Evolutionary conservation across 2,113 vertebrate species (phyloP).

Genomic region (Chionodraco myersi): DNA sequence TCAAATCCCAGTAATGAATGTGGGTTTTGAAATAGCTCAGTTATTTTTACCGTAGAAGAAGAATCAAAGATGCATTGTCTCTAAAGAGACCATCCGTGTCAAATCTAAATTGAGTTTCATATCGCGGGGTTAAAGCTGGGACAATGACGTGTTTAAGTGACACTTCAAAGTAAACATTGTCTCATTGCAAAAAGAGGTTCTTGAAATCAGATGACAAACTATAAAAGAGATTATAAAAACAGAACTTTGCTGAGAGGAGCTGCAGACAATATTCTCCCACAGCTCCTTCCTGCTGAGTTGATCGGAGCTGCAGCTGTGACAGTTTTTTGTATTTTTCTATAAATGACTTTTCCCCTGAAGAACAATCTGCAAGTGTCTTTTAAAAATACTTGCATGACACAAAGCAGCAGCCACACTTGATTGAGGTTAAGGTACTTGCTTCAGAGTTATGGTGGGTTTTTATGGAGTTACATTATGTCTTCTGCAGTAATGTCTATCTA

Average conservation of each 20-base stretch:
- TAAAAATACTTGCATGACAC: constrained; percentile 1
- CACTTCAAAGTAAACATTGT: neutral
- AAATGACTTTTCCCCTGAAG: constrained; percentile 37
- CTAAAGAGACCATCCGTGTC: neutral
- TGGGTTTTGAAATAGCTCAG: neutral
- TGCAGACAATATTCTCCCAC: constrained; percentile 6
- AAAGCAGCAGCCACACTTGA: constrained; percentile 11
- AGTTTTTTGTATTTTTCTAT: constrained; percentile 50
- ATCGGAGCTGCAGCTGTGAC: constrained; percentile 17
- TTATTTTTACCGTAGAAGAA: neutral
- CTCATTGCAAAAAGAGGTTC: neutral
- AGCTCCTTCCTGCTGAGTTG: constrained; percentile 18
- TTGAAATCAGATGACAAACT: constrained; percentile 18
- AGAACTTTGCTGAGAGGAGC: neutral
- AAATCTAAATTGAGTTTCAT: neutral
- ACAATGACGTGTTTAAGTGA: neutral
- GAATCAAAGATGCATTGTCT: neutral
- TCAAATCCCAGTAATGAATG: neutral
- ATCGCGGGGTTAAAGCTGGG: neutral
- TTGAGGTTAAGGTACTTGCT: neutral
- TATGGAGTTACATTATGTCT: neutral
- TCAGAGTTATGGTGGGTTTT: neutral
- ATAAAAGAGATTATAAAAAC: constrained; percentile 9
- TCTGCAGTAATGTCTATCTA: constrained; percentile 15
- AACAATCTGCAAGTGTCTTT: constrained; percentile 34